A percentile compares a stretch with the other conserved stretches of the same genome.
Evolutionary conservation across 2,888 invertebrate species (phyloP).

Genomic region (Coecobrya sp.): DNA sequence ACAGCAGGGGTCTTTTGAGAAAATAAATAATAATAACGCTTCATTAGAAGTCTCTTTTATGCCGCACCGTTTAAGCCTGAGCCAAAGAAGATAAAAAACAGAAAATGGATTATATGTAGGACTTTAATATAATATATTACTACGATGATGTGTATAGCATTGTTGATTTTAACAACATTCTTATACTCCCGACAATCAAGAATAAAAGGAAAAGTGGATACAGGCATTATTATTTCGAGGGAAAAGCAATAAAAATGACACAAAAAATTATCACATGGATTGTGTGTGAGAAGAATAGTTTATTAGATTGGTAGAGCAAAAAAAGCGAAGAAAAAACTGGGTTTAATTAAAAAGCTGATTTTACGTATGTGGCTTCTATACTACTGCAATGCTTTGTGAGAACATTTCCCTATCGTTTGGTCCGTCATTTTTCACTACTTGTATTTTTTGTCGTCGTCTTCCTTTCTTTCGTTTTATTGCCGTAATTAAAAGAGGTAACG

Average conservation of each 20-base stretch:
- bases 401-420: background rate
- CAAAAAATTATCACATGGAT: conserved; percentile 29
- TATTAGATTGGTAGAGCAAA: background rate
- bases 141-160: background rate
- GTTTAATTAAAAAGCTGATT: conserved; percentile 49
- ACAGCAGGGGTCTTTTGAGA: conserved; percentile 65
- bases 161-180: background rate
- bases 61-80: conserved; percentile 23
- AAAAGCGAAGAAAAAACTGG: background rate
- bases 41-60: conserved; percentile 57
- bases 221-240: background rate
- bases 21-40: conserved; percentile 61
- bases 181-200: conserved; percentile 2
- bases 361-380: background rate
- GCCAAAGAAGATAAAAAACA: conserved; percentile 44
- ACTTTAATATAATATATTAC: background rate
- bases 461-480: conserved; percentile 55
- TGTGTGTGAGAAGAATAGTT: conserved; percentile 23
- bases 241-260: conserved; percentile 42
- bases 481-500: conserved; percentile 52
- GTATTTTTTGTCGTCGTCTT: background rate
- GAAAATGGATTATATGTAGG: background rate
- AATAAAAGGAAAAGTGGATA: conserved; percentile 30
- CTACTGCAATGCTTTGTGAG: background rate
- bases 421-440: background rate